These are phyloP conservation scores for Atractosteus spatula DNA, from an alignment of 2,113 vertebrate species.

Conservation along the genomic window DNA sequence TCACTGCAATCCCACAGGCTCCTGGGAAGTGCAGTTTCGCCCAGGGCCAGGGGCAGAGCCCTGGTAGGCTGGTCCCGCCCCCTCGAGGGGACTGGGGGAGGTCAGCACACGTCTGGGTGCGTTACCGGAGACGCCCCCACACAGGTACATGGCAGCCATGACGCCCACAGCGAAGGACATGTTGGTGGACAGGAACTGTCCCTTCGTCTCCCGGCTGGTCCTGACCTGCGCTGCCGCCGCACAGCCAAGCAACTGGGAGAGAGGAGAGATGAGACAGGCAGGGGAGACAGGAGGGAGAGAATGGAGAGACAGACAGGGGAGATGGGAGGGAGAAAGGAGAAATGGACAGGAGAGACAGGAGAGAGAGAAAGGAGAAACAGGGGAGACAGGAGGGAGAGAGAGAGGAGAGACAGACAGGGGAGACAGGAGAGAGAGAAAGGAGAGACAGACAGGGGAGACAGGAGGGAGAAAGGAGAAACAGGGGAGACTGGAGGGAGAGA, in stretches of 20 bases:
- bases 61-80: too few relatives aligned
- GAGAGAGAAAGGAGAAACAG: not conserved
- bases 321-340: not conserved
- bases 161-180: constrained; percentile 72
- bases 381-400: too few relatives aligned
- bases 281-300: not conserved
- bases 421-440: not conserved
- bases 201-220: constrained; percentile 70
- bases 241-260: constrained; percentile 71
- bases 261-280: not conserved
- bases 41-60: too few relatives aligned
- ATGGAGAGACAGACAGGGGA: not conserved
- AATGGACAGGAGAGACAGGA: constrained; percentile 2
- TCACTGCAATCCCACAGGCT: too few relatives aligned
- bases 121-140: constrained; percentile 75
- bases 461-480: not conserved
- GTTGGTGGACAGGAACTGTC: constrained; percentile 67
- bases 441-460: too few relatives aligned
- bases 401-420: too few relatives aligned
- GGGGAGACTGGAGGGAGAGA: not conserved
- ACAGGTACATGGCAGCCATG: constrained; percentile 68
- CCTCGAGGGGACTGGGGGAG: not conserved
- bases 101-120: not conserved
- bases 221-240: constrained; percentile 68
- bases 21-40: too few relatives aligned